Base-by-base conservation (phyloP, 30 jellyfish, hydroid and myxozoan genomes). In the Aurelia coerulea region DNA sequence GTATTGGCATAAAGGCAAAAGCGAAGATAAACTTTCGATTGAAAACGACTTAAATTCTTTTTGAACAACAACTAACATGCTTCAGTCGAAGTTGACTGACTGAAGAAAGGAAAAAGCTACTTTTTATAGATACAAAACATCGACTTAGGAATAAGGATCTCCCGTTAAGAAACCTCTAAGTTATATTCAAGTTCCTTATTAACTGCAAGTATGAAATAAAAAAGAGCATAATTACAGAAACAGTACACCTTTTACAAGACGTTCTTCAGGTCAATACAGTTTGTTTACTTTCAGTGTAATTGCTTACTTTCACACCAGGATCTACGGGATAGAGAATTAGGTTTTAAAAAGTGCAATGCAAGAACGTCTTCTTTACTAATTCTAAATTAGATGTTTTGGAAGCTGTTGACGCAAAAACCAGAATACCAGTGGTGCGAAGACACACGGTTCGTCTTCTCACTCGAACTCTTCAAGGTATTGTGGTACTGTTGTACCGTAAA, bases 141-240 rank as follows among this genome's bases (percentile, higher is more conserved):
- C 54, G 65, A 18, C 63, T 54, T 37, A 16, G 62, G 80, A 70
- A 70, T 62, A 78, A 78, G 69, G 88, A 62, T 62, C 72, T 78
- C 88, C 88, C 88, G 23, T 32, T 78, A 60, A 59, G 88, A 78
- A 78, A 73, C 76, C 88, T 4, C 54, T 23, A 17, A 78, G 65
- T 53, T 51, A 46, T 59, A 78, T 63, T 78, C 72, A 78, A 58
- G 80, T 76, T 78, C 62, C 76, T 58, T 66, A 51, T 63, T 78
- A 78, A 72, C 78, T 78, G 88, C 88, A 78, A 78, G 88, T 63
- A 60, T 60, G 70, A 60, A 78, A 78, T 51, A 51, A 78, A 78
- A 78, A 78, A 78, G 65, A 37, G 88, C 70, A 37, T 63, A 78
- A 78, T 78, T 78, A 78, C 88, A 78, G 88, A 78, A 78, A 78